Evolutionary conservation across 2,113 vertebrate genomes (phyloP).

Genomic region (Phalacrocorax aristotelis): DNA sequence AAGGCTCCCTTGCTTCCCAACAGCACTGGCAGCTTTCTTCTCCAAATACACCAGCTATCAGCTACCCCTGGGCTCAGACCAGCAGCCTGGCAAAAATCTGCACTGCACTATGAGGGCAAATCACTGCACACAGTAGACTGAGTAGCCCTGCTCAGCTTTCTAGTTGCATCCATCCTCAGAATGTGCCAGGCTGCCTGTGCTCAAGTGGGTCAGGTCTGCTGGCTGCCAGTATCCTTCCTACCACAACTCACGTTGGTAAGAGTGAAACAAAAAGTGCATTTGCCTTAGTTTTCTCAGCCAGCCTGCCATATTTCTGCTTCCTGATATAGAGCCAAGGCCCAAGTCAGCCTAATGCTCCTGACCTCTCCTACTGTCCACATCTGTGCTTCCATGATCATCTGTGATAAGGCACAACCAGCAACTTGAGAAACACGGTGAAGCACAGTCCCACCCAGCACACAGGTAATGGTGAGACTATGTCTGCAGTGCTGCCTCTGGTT

Average conservation of each 20-base stretch:
- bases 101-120: background rate
- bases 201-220: background rate
- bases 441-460: background rate
- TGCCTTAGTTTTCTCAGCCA: background rate
- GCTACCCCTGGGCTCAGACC: background rate
- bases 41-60: background rate
- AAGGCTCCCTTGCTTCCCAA: background rate
- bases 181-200: background rate
- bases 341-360: background rate
- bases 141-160: background rate
- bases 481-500: background rate
- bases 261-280: background rate
- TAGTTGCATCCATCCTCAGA: background rate
- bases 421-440: background rate
- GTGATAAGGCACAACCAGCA: background rate
- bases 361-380: background rate
- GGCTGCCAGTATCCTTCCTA: background rate
- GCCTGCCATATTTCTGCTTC: background rate
- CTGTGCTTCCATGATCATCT: background rate
- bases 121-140: background rate
- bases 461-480: background rate
- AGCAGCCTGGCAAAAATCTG: background rate
- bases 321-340: background rate
- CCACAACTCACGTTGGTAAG: fast-evolving
- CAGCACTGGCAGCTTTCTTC: background rate